These are phyloP conservation scores for Adineta ricciae DNA, from an alignment of 2,888 invertebrate genomes.

Conservation along the genomic window DNA sequence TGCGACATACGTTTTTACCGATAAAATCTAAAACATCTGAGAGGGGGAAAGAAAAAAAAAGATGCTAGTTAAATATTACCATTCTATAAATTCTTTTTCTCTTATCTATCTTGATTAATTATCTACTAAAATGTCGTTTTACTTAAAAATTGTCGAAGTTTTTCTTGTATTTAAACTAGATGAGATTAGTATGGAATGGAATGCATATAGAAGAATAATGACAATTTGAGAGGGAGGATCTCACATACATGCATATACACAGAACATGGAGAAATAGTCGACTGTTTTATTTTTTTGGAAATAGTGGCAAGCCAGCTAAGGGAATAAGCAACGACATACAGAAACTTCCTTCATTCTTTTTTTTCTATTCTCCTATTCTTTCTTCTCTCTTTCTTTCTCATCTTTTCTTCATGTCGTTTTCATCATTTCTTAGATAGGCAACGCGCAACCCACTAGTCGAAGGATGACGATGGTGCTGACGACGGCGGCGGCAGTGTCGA, in stretches of 20 bases:
- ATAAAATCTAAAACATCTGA: neutral
- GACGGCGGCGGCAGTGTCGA: neutral
- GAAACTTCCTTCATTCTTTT: constrained; percentile 9
- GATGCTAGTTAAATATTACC: neutral
- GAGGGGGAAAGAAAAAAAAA: neutral
- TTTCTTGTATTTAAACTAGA: neutral
- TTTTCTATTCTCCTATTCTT: neutral
- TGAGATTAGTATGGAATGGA: neutral
- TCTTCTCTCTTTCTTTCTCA: neutral
- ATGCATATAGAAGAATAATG: neutral
- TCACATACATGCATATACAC: neutral
- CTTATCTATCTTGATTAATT: neutral
- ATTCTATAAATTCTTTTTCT: neutral
- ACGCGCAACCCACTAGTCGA: neutral
- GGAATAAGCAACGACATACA: neutral
- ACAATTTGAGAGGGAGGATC: neutral
- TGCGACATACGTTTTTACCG: neutral
- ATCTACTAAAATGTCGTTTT: neutral
- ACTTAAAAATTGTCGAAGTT: neutral
- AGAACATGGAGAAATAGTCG: neutral
- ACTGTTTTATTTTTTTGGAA: neutral
- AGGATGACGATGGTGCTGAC: neutral
- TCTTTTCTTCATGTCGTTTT: neutral
- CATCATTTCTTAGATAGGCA: neutral
- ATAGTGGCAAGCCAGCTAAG: neutral